These are phyloP conservation scores for Sthenelais limicola DNA, from an alignment of 2,888 invertebrate genomes.

Conservation along the genomic window DNA sequence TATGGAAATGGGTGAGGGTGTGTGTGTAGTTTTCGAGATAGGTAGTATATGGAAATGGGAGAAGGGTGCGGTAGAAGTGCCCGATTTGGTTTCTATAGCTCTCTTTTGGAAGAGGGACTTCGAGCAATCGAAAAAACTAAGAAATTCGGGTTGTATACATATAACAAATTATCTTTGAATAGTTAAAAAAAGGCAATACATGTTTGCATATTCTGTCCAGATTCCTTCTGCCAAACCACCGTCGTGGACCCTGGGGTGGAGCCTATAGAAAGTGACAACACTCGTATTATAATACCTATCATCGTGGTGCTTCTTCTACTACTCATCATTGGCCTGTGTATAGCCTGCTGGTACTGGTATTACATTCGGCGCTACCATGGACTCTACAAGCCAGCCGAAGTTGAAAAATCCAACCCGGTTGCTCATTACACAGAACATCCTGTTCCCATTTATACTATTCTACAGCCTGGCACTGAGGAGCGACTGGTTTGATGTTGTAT, in stretches of 20 bases:
- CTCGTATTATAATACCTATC: slow-evolving; percentile 13
- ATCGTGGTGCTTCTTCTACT: slow-evolving; percentile 36
- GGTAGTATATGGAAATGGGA: no score
- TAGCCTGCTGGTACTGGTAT: slow-evolving; percentile 34
- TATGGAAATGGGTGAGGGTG: no score
- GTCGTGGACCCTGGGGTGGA: background rate
- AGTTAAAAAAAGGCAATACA: no score
- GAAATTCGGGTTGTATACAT: no score
- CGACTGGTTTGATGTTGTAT: slow-evolving; percentile 9
- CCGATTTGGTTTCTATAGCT: no score
- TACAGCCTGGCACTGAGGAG: slow-evolving; percentile 30
- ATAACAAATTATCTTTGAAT: no score
- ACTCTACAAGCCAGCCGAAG: slow-evolving; percentile 44
- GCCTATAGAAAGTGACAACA: background rate
- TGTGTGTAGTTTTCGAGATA: no score
- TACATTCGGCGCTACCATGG: slow-evolving; percentile 43
- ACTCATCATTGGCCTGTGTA: slow-evolving; percentile 1
- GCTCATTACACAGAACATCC: background rate
- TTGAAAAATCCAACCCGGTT: slow-evolving; percentile 6
- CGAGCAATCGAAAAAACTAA: no score
- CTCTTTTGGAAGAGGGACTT: no score
- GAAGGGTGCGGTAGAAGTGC: no score
- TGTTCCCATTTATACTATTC: slow-evolving; percentile 15
- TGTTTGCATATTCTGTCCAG: no score
- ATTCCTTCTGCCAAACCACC: background rate